Base-by-base conservation (phyloP, 2,113 vertebrate genomes). In the Mustela nigripes region DNA sequence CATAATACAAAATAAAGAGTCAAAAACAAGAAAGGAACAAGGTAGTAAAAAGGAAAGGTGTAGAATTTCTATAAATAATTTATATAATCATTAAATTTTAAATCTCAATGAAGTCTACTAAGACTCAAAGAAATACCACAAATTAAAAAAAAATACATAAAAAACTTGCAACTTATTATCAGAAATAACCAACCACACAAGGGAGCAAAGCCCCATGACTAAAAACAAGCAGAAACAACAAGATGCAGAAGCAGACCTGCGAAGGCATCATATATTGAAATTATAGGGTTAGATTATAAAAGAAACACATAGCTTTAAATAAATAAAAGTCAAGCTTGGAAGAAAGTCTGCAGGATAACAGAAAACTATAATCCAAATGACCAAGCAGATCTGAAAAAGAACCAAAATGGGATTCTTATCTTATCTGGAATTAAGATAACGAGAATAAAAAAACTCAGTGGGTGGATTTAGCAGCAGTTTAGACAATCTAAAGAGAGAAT, bases 121-220 rank as follows among this genome's bases (percentile, higher is more conserved):
- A 22, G 62, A 28, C 39, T 79, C 80, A 71, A 50, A 93, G 39
- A 89, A 89, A 84, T 62, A 60, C 7, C 33, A n/a, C 33, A 84
- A 62, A 84, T 79, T 62, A 60, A 58, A 58, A 58, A 50, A 50
- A 58, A 58, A 58, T 42, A 42, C 26, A 48, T 62, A 73, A 89
- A 65, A 53, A 71, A 42, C 45, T 4, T 42, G 24, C 28, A 50
- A 28, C 56, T 86, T 74, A 58, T 58, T n/a, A 3, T 78, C 9
- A 78, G 83, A 96, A 83, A 67, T 89, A 67, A 83, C 28, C 67
- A 89, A 69, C 31, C 60, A 89, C 60, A 89, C 45, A 39, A 76
- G 18, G 24, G 26, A 89, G 39, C 39, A 78, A 93, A 60, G 50
- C 50, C 84, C 12, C 22, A n/a, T 11, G 53, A 80, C 79, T 36